Conservation (phyloP, 2,888 invertebrate genomes). For the Philereme transversata region DNA sequence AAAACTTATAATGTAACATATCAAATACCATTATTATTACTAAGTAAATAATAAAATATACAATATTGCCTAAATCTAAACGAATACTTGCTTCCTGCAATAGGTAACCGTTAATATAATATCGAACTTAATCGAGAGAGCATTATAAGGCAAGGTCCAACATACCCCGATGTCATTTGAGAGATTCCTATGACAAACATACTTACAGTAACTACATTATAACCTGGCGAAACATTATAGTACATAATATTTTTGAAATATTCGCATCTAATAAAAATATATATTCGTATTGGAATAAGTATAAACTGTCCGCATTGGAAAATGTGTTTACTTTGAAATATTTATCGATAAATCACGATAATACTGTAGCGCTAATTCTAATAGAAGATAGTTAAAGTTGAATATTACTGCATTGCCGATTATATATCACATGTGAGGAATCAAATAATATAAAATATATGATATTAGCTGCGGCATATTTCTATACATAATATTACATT, state of each 20-base stretch:
- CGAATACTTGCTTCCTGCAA: conserved; percentile 81
- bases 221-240: conserved; percentile 12
- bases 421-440: conserved; percentile 57
- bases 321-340: conserved; percentile 10
- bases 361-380: background rate
- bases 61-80: conserved; percentile 74
- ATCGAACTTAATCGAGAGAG: conserved; percentile 78
- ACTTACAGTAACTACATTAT: conserved; percentile 2
- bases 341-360: background rate
- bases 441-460: conserved; percentile 45
- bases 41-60: conserved; percentile 75
- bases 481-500: conserved; percentile 37
- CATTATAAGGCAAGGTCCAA: conserved; percentile 78
- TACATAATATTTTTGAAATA: background rate
- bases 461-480: conserved; percentile 39
- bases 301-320: conserved; percentile 3
- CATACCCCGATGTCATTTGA: conserved; percentile 52
- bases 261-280: conserved; percentile 2
- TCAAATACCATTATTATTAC: conserved; percentile 54
- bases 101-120: conserved; percentile 82
- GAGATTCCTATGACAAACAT: conserved; percentile 44
- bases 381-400: background rate
- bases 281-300: conserved; percentile 5
- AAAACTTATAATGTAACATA: conserved; percentile 52
- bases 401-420: conserved; percentile 40